Conservation (phyloP, 1,140 invertebrate species). For the Dolichoris vasculosae region DNA sequence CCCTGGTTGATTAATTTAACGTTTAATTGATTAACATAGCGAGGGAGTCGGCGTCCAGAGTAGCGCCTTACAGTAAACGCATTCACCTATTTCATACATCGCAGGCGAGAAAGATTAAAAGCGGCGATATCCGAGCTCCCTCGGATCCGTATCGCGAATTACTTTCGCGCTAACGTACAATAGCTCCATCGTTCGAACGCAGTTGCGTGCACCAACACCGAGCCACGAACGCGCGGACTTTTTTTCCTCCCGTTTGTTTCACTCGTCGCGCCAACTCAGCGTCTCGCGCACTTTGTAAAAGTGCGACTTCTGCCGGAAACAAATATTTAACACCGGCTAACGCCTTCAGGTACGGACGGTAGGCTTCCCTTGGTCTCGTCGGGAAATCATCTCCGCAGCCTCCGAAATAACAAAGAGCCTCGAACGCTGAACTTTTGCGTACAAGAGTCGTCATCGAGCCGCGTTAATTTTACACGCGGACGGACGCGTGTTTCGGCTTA, state of each 20-base stretch:
- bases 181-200: not conserved
- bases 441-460: not conserved
- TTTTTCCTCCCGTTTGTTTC: not conserved
- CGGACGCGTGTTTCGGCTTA: too few relatives aligned
- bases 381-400: too few relatives aligned
- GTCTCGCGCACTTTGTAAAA: not conserved
- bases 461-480: not conserved
- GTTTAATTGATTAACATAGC: not conserved
- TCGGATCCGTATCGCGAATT: not conserved
- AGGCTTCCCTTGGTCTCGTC: too few relatives aligned
- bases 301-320: not conserved
- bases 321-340: too few relatives aligned
- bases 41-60: not conserved
- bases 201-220: not conserved
- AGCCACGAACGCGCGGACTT: not conserved
- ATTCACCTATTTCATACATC: slow-evolving; percentile 13
- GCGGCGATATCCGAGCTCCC: not conserved
- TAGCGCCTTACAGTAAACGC: not conserved
- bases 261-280: not conserved
- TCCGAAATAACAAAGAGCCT: too few relatives aligned
- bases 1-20: not conserved
- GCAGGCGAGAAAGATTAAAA: slow-evolving; percentile 18
- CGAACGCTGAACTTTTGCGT: too few relatives aligned
- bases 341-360: too few relatives aligned
- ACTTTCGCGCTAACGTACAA: not conserved